A percentile compares a stretch with the other conserved stretches of the same genome.
Evolutionary conservation across 2,113 vertebrate genomes (phyloP).

Genomic region (Zootoca vivipara): DNA sequence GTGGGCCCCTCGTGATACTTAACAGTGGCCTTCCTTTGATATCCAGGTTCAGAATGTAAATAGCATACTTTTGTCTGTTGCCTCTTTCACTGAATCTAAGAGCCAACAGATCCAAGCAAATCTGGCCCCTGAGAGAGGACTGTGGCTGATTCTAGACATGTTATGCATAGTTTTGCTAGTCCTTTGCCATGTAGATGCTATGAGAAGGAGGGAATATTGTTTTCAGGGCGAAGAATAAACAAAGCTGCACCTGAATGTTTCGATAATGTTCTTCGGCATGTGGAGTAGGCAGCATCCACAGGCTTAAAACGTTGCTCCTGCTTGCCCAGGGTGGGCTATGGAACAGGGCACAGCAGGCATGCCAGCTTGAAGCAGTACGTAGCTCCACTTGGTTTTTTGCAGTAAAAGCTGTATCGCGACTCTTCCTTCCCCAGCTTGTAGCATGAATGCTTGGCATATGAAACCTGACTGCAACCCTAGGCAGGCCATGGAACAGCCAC

Average conservation of each 20-base stretch:
- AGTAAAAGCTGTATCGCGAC: neutral
- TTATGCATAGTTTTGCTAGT: neutral
- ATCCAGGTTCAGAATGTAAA: conserved; percentile 15
- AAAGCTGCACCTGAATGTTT: neutral
- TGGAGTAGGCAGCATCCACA: neutral
- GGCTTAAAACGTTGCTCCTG: neutral
- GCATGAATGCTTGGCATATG: neutral
- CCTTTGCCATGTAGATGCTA: neutral
- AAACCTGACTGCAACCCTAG: neutral
- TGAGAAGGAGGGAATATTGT: neutral
- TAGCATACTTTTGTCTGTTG: neutral
- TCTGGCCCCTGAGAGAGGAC: neutral
- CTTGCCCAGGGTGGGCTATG: neutral
- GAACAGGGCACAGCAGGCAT: neutral
- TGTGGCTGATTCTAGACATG: neutral
- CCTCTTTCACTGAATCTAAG: neutral
- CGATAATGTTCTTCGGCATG: neutral
- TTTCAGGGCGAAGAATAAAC: neutral
- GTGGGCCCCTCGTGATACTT: conserved; percentile 22
- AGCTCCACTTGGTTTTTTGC: neutral
- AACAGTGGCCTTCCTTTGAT: neutral
- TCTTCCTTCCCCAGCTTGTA: neutral
- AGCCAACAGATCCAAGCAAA: neutral
- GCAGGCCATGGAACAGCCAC: neutral
- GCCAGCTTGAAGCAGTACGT: neutral